Conservation (phyloP, 2,797 vertebrate genomes). For the Heterohyrax brucei region DNA sequence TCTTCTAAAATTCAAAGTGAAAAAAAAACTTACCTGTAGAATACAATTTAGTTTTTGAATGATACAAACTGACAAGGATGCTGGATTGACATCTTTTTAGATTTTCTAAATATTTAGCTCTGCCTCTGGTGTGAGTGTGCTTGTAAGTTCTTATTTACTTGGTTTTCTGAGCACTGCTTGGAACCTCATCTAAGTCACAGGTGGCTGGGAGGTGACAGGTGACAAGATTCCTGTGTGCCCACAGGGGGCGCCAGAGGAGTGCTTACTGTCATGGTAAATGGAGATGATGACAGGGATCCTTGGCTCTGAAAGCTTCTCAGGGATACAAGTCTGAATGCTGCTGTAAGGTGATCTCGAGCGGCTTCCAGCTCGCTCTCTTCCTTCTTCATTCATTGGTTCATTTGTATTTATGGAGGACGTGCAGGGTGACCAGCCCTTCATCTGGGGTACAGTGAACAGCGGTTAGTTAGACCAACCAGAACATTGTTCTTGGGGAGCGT, state of each 20-base stretch:
- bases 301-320: background rate
- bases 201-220: background rate
- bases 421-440: background rate
- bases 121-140: background rate
- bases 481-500: background rate
- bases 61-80: background rate
- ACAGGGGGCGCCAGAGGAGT: background rate
- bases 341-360: too few species aligned
- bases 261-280: background rate
- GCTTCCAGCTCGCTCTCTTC: background rate
- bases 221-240: background rate
- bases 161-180: background rate
- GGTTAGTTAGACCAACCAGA: background rate
- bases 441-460: background rate
- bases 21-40: background rate
- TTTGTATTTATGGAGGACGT: background rate
- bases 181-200: background rate
- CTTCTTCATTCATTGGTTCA: background rate
- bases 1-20: background rate
- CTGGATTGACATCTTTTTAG: background rate
- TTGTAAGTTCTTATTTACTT: background rate
- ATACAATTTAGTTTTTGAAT: background rate
- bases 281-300: rapidly evolving
- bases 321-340: too few species aligned
- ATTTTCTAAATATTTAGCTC: background rate